Percentiles rank a stretch among this genome's conserved stretches.
These are phyloP conservation scores for Psettodes erumei DNA, from an alignment of 2,113 vertebrate genomes.

Conservation along the genomic window DNA sequence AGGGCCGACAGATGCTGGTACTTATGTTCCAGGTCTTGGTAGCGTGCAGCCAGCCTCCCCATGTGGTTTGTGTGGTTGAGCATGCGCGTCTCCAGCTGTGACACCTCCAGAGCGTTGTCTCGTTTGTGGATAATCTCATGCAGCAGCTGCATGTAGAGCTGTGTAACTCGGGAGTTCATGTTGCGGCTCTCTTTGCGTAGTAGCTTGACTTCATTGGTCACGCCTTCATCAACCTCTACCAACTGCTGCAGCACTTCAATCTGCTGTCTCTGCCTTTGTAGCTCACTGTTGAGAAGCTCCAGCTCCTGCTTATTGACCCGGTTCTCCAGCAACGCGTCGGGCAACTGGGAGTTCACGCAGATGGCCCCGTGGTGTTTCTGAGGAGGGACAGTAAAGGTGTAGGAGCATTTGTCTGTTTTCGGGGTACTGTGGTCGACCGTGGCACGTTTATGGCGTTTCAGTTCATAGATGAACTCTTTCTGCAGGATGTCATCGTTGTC, in stretches of 20 bases:
- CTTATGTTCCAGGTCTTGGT: slow-evolving; percentile 97
- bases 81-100: slow-evolving; percentile 96
- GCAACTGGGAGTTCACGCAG: slow-evolving; percentile 96
- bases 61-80: slow-evolving; percentile 97
- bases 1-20: slow-evolving; percentile 93
- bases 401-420: slow-evolving; percentile 98
- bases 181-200: slow-evolving; percentile 97
- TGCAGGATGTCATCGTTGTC: slow-evolving; percentile 82
- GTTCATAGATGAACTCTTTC: slow-evolving; percentile 88
- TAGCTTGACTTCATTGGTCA: slow-evolving; percentile 97
- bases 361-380: slow-evolving; percentile 97
- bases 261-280: slow-evolving; percentile 97
- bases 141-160: slow-evolving; percentile 98
- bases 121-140: slow-evolving; percentile 98
- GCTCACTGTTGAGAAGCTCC: slow-evolving; percentile 93
- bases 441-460: slow-evolving; percentile 85
- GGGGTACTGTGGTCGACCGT: slow-evolving; percentile 83
- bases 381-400: slow-evolving; percentile 98
- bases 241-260: slow-evolving; percentile 96
- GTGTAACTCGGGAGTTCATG: slow-evolving; percentile 98
- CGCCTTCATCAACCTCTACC: slow-evolving; percentile 97
- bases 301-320: slow-evolving; percentile 95
- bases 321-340: slow-evolving; percentile 90
- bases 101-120: slow-evolving; percentile 95
- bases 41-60: slow-evolving; percentile 93